Conservation (phyloP, 2,113 vertebrate species). For the Aptenodytes forsteri region DNA sequence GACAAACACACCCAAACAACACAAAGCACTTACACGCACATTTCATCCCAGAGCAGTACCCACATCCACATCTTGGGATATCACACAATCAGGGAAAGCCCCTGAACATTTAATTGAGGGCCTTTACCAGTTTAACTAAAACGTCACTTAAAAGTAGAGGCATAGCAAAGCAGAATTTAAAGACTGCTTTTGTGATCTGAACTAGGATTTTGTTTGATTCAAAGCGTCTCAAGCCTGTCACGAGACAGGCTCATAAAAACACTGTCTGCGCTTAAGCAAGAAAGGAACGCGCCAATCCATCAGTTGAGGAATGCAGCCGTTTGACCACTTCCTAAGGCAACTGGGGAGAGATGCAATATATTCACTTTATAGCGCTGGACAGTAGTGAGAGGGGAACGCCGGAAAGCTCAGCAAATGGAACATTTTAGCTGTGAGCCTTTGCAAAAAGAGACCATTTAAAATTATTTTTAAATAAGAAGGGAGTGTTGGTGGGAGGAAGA, state of each 20-base stretch:
- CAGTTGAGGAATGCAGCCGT: conserved; percentile 75
- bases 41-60: neutral
- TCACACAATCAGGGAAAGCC: neutral
- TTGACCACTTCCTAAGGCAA: conserved; percentile 79
- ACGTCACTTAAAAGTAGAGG: conserved; percentile 28
- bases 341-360: conserved; percentile 72
- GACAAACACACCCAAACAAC: conserved; percentile 38
- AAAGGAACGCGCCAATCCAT: conserved; percentile 74
- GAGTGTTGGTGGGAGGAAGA: neutral
- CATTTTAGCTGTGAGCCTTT: conserved; percentile 49
- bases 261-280: conserved; percentile 67
- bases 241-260: conserved; percentile 75
- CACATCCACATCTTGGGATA: neutral
- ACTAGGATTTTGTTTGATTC: conserved; percentile 71
- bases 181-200: conserved; percentile 51
- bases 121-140: neutral
- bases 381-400: conserved; percentile 47
- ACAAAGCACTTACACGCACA: neutral
- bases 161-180: conserved; percentile 18
- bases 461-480: conserved; percentile 2
- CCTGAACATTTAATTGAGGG: neutral
- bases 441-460: neutral
- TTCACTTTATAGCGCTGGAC: conserved; percentile 70
- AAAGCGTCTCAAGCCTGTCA: conserved; percentile 72
- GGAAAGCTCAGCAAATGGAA: conserved; percentile 66